Evolutionary conservation across 2,888 invertebrate genomes (phyloP), one percentile per base, ranked within the genome.

Genomic region (Emmelina monodactyla): DNA sequence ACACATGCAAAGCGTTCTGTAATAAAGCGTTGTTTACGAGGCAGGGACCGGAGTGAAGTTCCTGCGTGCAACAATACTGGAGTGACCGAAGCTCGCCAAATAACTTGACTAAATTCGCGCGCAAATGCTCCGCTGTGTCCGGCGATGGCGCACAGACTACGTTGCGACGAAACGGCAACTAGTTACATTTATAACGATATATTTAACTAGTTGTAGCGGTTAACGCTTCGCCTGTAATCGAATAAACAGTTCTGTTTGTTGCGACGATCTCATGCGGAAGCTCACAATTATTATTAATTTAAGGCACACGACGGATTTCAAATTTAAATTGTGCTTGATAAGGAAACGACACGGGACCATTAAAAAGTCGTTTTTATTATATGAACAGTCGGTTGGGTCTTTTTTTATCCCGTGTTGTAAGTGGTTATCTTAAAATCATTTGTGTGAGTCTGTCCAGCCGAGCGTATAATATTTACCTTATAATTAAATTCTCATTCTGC

Each of bases 21-120:
- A 55, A 64, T 67, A 69, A 66, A 69, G 54, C 53, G 55, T 58
- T 58, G 61, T 69, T 69, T 71, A 68, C 62, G 65, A 50, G 55
- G 55, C 56, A 55, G 48, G 47, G 49, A 60, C 57, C 60, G 60
- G 59, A 56, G 56, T 53, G 34, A 37, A 49, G 54, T 55, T 55
- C 55, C 56, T 47, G 44, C 50, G 51, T 54, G 51, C 47, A 55
- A 48, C 38, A 4, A 13, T 6, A 14, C 10, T 16, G 5, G 19
- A 33, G 22, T 31, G 16, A 14, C 19, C 14, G 35, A 11, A 19
- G 34, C 35, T 35, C 50, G 51, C 50, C 51, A 49, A 64, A 62
- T 64, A 67, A 64, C 58, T 64, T 58, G 45, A 47, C 51, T 50
- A 47, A 65, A 60, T 65, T 63, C 60, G 57, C 55, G 55, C 50